Evolutionary conservation across 2,888 invertebrate genomes (phyloP), one percentile per base, ranked within the genome.

Genomic region (Lasioglossum zephyrum): DNA sequence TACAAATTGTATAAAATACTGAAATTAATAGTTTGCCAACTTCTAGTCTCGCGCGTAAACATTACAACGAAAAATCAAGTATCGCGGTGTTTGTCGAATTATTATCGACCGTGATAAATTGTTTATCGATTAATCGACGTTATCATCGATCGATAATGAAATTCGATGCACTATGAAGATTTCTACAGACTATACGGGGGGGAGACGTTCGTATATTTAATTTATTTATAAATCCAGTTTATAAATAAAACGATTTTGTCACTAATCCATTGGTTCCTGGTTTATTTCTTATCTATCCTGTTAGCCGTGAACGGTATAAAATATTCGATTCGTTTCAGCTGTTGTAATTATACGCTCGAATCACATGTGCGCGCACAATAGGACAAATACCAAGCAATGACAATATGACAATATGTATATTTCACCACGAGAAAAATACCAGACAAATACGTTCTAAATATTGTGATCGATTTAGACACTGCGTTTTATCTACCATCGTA

Each of bases 91-190:
- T 36, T 63, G 31, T 18, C 1, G 18, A 36, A 60, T 36, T 31
- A 44, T 22, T 63, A 72, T 18, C 18, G 31, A 36, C 18, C 63
- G 31, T 63, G 36, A 49, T 63, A 36, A 57, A 49, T 60, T 18
- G 36, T 13, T 77, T 6, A 47, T 57, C 69, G 47, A 78, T 63
- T 69, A 69, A 11, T 66, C 47, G n/a, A 5, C 36, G 11, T 83
- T 75, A 83, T 73, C 72, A 26, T 6, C 72, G 76, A 77, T 77
- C 69, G 60, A 84, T 84, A 84, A 84, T 47, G 31, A 39, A 57
- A 70, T 78, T 18, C 60, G 47, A 75, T n/a, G 3, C 44, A 13
- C 53, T 63, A 36, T 18, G 36, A 44, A 47, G 16, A 44, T 60
- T 57, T 26, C n/a, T 73, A 57, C n/a, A 6, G 0, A 31, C 44